Percentiles rank a stretch among this genome's conserved stretches.
Conservation (phyloP, 2,113 vertebrate genomes). For the Salvelinus alpinus region DNA sequence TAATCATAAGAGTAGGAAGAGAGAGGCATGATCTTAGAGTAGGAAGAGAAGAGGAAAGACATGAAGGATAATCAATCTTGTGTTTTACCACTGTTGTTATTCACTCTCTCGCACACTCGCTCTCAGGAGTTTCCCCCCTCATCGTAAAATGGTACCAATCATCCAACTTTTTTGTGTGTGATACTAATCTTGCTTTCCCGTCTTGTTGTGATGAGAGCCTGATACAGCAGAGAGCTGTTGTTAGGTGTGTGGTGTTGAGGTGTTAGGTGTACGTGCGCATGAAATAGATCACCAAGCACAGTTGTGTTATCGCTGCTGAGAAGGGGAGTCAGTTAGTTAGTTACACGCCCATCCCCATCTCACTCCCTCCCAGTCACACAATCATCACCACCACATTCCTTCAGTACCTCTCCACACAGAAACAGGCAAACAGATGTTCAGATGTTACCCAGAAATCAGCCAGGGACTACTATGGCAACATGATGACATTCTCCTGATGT, state of each 20-base stretch:
- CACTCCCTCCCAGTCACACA: slow-evolving; percentile 6
- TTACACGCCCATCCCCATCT: neutral
- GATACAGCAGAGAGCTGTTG: neutral
- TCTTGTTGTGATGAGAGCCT: neutral
- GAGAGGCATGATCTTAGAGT: too few species aligned
- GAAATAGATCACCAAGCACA: neutral
- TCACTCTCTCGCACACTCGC: neutral
- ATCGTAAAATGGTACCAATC: neutral
- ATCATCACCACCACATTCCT: slow-evolving; percentile 18
- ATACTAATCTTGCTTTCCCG: neutral
- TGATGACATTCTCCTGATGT: slow-evolving; percentile 42
- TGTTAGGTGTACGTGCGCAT: neutral
- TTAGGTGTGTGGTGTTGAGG: neutral
- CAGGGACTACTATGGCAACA: too few species aligned
- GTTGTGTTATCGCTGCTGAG: neutral
- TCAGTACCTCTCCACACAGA: slow-evolving; percentile 35
- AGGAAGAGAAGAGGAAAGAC: too few species aligned
- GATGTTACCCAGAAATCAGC: slow-evolving; percentile 33
- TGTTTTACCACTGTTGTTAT: neutral
- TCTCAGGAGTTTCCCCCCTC: neutral
- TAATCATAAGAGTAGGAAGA: too few species aligned
- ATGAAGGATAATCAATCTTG: too few species aligned
- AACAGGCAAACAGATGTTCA: slow-evolving; percentile 39
- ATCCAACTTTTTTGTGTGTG: neutral
- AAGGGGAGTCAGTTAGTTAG: neutral